Percentiles rank a stretch among this genome's conserved stretches.
phyloP scores from a whole-genome alignment of 2,113 vertebrate genomes.

The Halichoeres trimaculatus region DNA sequence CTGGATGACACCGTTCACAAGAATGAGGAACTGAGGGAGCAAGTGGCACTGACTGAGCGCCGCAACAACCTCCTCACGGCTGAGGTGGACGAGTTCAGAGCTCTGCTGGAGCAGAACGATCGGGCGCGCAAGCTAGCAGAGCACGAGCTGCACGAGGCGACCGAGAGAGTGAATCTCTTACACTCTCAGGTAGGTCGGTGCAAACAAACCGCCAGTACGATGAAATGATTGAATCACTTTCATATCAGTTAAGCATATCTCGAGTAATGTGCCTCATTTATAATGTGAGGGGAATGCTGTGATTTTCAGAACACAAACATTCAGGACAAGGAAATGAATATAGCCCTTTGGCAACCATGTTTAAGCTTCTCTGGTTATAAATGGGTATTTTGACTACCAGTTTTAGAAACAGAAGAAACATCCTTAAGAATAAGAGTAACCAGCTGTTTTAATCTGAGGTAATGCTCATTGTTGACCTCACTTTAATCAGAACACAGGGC shows the following conservation, averaged over 20 bases:
- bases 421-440: not conserved
- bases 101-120: constrained; percentile 88
- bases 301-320: not conserved
- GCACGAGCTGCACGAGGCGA: constrained; percentile 91
- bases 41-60: constrained; percentile 87
- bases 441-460: not conserved
- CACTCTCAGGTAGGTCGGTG: constrained; percentile 87
- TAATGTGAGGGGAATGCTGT: too few relatives aligned
- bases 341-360: too few relatives aligned
- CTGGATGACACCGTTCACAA: constrained; percentile 88
- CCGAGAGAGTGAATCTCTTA: constrained; percentile 90
- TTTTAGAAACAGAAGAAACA: too few relatives aligned
- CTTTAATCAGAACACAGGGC: constrained; percentile 86
- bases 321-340: not conserved
- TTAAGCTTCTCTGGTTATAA: too few relatives aligned
- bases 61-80: constrained; percentile 86
- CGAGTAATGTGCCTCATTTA: not conserved
- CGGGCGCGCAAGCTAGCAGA: constrained; percentile 90
- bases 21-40: constrained; percentile 90
- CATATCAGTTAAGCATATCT: not conserved
- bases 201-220: not conserved
- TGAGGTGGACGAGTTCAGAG: constrained; percentile 91
- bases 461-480: not conserved
- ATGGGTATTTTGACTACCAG: too few relatives aligned
- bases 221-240: not conserved